Percentiles rank a stretch among this genome's conserved stretches.
phyloP scores from a whole-genome alignment of 2,888 invertebrate species.

The Mythimna vitellina region DNA sequence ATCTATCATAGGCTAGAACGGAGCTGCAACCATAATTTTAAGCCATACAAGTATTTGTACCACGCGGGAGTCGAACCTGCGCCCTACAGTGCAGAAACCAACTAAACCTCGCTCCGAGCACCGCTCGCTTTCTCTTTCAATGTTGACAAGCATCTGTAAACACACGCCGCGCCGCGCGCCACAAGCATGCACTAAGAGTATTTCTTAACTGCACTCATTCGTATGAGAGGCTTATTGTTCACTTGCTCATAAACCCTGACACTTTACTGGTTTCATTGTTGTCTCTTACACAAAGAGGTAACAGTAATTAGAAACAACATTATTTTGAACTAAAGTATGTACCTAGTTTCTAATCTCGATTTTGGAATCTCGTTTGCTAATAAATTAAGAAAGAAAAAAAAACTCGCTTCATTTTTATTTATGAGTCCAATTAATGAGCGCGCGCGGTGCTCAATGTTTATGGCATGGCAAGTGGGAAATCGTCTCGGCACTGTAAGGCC shows the following conservation, averaged over 20 bases:
- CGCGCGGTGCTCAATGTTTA: conserved; percentile 63
- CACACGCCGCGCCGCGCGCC: conserved; percentile 19
- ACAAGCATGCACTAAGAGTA: conserved; percentile 4
- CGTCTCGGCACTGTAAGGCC: conserved; percentile 61
- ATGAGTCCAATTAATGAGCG: conserved; percentile 65
- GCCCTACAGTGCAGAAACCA: background rate
- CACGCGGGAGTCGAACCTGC: conserved; percentile 2
- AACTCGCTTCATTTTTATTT: conserved; percentile 18
- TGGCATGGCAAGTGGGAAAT: conserved; percentile 60
- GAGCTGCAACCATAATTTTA: no score
- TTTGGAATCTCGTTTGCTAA: background rate
- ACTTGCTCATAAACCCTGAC: conserved; percentile 26
- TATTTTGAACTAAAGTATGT: background rate
- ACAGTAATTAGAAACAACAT: conserved; percentile 6
- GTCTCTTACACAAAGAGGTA: background rate
- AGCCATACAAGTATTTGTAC: background rate
- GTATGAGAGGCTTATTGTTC: conserved; percentile 14
- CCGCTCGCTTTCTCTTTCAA: conserved; percentile 51
- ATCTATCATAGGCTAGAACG: background rate
- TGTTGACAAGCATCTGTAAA: conserved; percentile 55
- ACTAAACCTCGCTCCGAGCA: no score
- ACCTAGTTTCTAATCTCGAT: background rate
- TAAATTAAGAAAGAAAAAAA: background rate
- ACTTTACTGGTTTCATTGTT: conserved; percentile 26
- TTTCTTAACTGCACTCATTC: conserved; percentile 19